phyloP scores from a whole-genome alignment of 1,140 invertebrate genomes.

The Goniozus legneri region DNA sequence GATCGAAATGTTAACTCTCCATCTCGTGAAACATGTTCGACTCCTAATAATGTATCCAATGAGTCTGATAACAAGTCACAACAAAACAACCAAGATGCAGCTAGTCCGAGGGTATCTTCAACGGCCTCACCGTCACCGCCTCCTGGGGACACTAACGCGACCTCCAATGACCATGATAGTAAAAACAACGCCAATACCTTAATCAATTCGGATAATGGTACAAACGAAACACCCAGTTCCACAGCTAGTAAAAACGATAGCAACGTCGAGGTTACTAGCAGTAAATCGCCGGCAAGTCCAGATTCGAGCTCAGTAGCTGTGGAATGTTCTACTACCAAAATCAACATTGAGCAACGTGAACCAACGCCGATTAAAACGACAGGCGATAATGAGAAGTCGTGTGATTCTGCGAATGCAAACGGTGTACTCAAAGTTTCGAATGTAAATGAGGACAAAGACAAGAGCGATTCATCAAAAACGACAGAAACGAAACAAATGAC shows the following conservation, averaged over 20 bases:
- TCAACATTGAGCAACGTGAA: conserved; percentile 4
- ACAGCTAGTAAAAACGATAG: neutral
- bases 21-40: no score
- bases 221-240: neutral
- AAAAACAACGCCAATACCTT: neutral
- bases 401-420: conserved; percentile 7
- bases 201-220: neutral
- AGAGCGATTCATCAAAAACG: neutral
- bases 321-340: conserved; percentile 14
- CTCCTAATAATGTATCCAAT: neutral
- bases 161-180: neutral
- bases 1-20: no score
- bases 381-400: neutral
- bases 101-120: conserved; percentile 41
- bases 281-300: conserved; percentile 40
- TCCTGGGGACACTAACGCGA: conserved; percentile 9
- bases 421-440: neutral
- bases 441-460: conserved; percentile 9
- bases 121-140: conserved; percentile 43
- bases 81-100: conserved; percentile 20
- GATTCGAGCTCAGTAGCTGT: conserved; percentile 40
- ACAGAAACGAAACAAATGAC: conserved; percentile 21
- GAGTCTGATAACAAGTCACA: neutral
- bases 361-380: conserved; percentile 5
- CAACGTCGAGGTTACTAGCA: conserved; percentile 23